These are phyloP conservation scores for Harpalus rubripes DNA, from an alignment of 2,888 invertebrate genomes.

Conservation along the genomic window DNA sequence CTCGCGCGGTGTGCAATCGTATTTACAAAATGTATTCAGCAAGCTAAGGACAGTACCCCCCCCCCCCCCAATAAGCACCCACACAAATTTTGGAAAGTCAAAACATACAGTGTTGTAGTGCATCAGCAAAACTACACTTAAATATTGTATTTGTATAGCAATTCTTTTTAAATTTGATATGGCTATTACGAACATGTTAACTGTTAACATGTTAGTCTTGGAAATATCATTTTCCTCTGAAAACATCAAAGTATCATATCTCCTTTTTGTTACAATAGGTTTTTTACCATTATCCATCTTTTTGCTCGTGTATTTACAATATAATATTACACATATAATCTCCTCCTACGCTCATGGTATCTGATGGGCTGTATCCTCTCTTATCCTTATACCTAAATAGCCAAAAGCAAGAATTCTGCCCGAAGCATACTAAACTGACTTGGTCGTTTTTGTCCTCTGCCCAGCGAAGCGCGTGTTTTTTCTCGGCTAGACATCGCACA, in stretches of 20 bases:
- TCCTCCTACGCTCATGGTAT: not conserved
- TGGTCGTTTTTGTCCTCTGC: constrained; percentile 19
- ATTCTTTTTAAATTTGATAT: no score
- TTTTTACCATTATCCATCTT: not conserved
- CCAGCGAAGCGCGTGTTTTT: constrained; percentile 35
- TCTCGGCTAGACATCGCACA: not conserved
- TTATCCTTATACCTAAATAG: constrained; percentile 2
- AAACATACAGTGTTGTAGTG: no score
- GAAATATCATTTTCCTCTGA: not conserved
- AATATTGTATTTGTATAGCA: no score
- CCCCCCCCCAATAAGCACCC: no score
- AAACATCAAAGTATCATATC: not conserved
- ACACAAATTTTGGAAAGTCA: no score
- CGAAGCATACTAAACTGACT: no score
- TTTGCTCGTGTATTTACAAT: not conserved
- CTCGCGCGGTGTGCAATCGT: no score
- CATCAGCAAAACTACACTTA: no score
- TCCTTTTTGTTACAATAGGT: not conserved
- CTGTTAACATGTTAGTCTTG: no score
- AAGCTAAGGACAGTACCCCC: no score
- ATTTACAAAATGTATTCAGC: no score
- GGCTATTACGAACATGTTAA: no score
- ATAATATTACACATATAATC: not conserved
- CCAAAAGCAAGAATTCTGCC: constrained; percentile 3
- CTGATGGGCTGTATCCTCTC: not conserved